These are phyloP conservation scores for Crypturellus tataupa DNA, from an alignment of 2,797 vertebrate genomes.

Conservation along the genomic window DNA sequence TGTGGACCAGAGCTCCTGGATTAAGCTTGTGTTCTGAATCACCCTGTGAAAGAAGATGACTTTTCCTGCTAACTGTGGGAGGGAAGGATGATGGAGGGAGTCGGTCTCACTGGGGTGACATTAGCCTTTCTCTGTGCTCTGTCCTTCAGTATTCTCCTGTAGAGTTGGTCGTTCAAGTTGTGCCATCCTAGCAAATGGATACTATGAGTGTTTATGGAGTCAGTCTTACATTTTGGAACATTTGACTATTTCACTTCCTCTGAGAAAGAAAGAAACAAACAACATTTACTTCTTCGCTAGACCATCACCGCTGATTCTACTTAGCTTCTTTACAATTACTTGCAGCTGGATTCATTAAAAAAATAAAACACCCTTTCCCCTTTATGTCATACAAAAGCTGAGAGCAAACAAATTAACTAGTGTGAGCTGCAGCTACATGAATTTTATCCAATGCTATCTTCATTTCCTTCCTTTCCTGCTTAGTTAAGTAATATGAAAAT, in stretches of 20 bases:
- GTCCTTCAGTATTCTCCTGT: background rate
- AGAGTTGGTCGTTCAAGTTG: background rate
- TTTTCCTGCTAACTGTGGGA: background rate
- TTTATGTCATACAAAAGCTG: constrained; percentile 93
- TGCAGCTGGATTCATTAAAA: constrained; percentile 90
- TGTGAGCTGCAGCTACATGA: constrained; percentile 91
- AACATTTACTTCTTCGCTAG: constrained; percentile 49
- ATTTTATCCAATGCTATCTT: constrained; percentile 93
- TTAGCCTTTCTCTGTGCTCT: background rate
- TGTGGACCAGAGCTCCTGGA: background rate
- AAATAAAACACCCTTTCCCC: constrained; percentile 77
- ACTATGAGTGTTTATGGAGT: background rate
- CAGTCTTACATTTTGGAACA: background rate
- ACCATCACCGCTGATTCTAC: constrained; percentile 61
- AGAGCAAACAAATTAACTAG: constrained; percentile 90
- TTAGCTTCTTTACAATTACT: constrained; percentile 88
- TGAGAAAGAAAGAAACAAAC: constrained; percentile 33
- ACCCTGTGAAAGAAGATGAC: background rate
- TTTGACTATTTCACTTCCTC: constrained; percentile 41
- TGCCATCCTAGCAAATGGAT: background rate
- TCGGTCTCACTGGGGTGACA: background rate
- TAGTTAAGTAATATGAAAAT: constrained; percentile 95
- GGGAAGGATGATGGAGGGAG: background rate
- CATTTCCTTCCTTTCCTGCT: constrained; percentile 89
- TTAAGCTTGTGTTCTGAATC: background rate